Base-by-base conservation (phyloP, 1,140 invertebrate genomes). In the Macrocentrus cingulum region DNA sequence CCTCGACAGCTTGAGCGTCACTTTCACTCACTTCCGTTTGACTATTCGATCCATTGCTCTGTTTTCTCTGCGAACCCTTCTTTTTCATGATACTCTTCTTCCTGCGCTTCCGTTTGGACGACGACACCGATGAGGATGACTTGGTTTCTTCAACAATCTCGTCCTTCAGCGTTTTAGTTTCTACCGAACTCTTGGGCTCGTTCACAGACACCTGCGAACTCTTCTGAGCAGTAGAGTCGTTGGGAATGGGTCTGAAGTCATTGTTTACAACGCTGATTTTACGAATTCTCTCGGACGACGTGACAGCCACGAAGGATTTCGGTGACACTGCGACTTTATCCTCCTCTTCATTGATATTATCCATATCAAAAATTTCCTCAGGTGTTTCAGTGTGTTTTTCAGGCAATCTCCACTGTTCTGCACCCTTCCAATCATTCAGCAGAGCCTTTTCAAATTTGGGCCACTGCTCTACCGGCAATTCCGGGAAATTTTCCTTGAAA, bases 41-140 rank as follows among this genome's bases (percentile, higher is more conserved):
- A 34, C 74, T 77, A 59, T 70, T 70, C 16, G 73, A 76, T 11
- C 71, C 75, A 51, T 74, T 79, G 9, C 85, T 86, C 0, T 84
- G 82, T 65, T 90, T 90, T 42, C 88, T 83, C 63, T 87, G 84
- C 6, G 86, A 82, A 61, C 89, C 88, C 72, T 88, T 88, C 70
- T 90, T 90, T 73, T 89, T 90, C 73, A 89, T 87, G 49, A 85
- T 81, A n/a, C 86, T 85, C 81, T 87, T 91, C 77, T 88, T 89
- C 66, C 88, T 87, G 7, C 89, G 84, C 68, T 88, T 91, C 64
- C 90, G 86, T 65, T 91, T 90, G 36, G 85, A 79, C 32, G 71
- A 81, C 4, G 68, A 59, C 48, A 53, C 71, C n/a, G n/a, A n/a
- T n/a, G n/a, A n/a, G n/a, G 64, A 57, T 66, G 36, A 65, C 51